phyloP scores from a whole-genome alignment of 2,888 invertebrate genomes.

The Mesorhabditis belari region DNA sequence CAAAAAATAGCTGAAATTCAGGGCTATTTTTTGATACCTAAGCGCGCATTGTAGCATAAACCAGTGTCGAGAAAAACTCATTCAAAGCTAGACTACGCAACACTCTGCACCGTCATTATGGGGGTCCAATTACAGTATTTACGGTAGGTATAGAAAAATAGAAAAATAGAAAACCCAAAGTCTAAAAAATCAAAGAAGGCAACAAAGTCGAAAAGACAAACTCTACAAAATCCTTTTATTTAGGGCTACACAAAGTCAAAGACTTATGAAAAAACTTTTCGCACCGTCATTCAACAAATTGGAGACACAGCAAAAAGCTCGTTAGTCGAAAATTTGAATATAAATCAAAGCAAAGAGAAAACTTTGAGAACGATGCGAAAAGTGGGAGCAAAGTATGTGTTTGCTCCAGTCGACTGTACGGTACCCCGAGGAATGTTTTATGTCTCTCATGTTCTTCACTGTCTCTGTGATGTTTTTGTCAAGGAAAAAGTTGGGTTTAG shows the following conservation, averaged over 20 bases:
- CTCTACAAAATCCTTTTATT: too few relatives aligned
- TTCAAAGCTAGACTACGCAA: too few relatives aligned
- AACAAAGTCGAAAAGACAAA: too few relatives aligned
- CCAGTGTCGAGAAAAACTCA: too few relatives aligned
- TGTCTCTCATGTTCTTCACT: slow-evolving; percentile 43
- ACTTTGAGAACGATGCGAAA: slow-evolving; percentile 29
- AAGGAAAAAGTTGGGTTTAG: background rate
- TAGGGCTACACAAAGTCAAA: slow-evolving; percentile 36
- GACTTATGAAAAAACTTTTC: slow-evolving; percentile 44
- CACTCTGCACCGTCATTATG: too few relatives aligned
- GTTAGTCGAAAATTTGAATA: slow-evolving; percentile 15
- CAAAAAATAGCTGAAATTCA: too few relatives aligned
- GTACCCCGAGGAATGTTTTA: slow-evolving; percentile 45
- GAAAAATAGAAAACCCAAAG: too few relatives aligned
- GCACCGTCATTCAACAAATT: slow-evolving; percentile 38
- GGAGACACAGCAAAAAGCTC: slow-evolving; percentile 33
- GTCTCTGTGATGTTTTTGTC: slow-evolving; percentile 33
- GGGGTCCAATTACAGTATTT: too few relatives aligned
- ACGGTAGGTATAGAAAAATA: too few relatives aligned
- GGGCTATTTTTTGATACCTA: too few relatives aligned
- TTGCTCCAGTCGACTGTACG: slow-evolving; percentile 41
- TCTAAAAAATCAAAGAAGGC: too few relatives aligned
- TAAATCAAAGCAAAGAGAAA: background rate
- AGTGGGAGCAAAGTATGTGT: slow-evolving; percentile 29
- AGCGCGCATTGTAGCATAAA: too few relatives aligned